Evolutionary conservation across 1,140 invertebrate species (phyloP), one percentile per base, ranked within the genome.

Genomic region (Bombus huntii): DNA sequence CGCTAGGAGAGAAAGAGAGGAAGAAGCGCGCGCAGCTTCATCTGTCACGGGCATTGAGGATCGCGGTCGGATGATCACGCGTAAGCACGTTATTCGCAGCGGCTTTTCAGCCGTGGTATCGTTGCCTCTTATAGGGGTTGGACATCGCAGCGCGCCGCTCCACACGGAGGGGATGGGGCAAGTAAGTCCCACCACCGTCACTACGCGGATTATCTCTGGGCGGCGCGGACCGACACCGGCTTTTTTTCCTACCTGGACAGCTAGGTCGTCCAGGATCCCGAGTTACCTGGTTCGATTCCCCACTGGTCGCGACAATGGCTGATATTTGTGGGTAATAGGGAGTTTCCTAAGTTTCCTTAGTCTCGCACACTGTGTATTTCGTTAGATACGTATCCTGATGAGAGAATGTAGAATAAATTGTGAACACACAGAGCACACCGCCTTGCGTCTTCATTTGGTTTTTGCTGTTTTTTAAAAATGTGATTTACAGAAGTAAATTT

Each of bases 1-100:
- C 85, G 76, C 39, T 25, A 47, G 72, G 53, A 28, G 34, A 15
- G 37, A n/a, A 13, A 59, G 57, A 42, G 57, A 77, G 57, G 34
- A 25, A 65, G 75, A 78, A 57, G 75, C 75, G 83, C 76, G 66
- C 89, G 80, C 86, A 87, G 89, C 89, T 86, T 85, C 86, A 90
- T 90, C 89, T 90, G 89, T 91, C 87, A 90, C 84, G 88, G 86
- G 89, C 91, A 92, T 92, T 91, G 89, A 92, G 89, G 83, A 90
- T 91, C 90, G 93, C 91, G 93, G 93, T 93, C 89, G 92, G 93
- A 94, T 94, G 93, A 95, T 94, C 93, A 92, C 92, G 90, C 91
- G 92, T 95, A 95, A 95, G 95, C 93, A 93, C 92, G 94, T 95
- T 95, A 95, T 95, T 95, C 93, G 93, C 93, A 94, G 93, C 93